Base-by-base conservation (phyloP, 1,140 invertebrate species). In the Aplysia californica region DNA sequence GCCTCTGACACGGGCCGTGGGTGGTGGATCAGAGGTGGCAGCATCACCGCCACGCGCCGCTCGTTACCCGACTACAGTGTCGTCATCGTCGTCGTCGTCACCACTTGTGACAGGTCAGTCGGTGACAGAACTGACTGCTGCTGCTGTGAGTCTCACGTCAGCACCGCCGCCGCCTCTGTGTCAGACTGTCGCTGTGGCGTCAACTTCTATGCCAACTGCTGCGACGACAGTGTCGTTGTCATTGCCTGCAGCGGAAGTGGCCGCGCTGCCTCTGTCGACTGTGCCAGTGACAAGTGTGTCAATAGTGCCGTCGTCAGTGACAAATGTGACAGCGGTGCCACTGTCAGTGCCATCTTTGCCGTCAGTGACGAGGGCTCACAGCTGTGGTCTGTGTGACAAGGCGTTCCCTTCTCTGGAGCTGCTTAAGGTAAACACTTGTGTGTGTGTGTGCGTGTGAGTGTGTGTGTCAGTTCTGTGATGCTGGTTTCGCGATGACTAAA, bases 381-480 rank as follows among this genome's bases (percentile, higher is more conserved):
- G n/a, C 44, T 4, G n/a, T 26, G 66, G 64, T 61, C 23, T 64
- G 29, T 71, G 39, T 73, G 50, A 35, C 20, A 18, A n/a, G 70
- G 33, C 33, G 23, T 73, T 35, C 33, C 29, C 23, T n/a, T 35
- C 44, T 38, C 23, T 20, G 31, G 23, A 20, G 33, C 31, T 38
- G 31, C 15, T n/a, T 29, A 55, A 56, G 38, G 29, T 44, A 20
- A 61, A 26, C n/a, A n/a, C n/a, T n/a, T n/a, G n/a, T n/a, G n/a
- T n/a, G n/a, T n/a, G 93, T 98, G 26, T 92, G 97, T 76, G 97
- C 97, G n/a, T n/a, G n/a, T n/a, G n/a, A n/a, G n/a, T n/a, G 96
- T 85, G 97, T 96, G 2, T 99, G 98, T 91, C 94, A 94, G 83
- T 95, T 97, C 87, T 99, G 97, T 90, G 94, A 91, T 79, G 87